These are phyloP conservation scores for Propsilocerus akamusi DNA, from an alignment of 1,140 invertebrate species.

Conservation along the genomic window DNA sequence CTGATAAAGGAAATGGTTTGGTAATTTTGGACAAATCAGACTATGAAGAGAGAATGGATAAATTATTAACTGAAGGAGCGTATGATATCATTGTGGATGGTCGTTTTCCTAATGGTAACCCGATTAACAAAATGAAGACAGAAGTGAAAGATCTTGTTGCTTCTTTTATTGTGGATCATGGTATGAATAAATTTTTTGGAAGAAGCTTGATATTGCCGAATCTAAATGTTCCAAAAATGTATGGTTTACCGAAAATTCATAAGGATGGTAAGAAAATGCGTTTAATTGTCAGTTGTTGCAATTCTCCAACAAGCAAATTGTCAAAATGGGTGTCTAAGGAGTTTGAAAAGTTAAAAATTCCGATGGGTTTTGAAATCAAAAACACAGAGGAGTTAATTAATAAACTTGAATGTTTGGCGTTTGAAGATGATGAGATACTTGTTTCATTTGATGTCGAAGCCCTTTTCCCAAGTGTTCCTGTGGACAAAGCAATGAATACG, in stretches of 20 bases:
- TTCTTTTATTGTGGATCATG: too few relatives aligned
- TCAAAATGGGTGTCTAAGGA: neutral
- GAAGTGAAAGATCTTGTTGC: too few relatives aligned
- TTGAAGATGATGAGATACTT: too few relatives aligned
- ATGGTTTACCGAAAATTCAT: conserved; percentile 3
- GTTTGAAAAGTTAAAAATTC: neutral
- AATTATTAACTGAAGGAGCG: neutral
- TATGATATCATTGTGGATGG: too few relatives aligned
- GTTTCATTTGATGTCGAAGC: too few relatives aligned
- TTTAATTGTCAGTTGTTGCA: neutral
- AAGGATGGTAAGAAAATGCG: neutral
- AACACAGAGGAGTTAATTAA: neutral
- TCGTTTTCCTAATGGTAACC: too few relatives aligned
- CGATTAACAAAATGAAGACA: neutral
- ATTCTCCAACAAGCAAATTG: neutral
- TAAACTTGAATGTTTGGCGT: neutral
- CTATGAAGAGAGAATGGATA: neutral
- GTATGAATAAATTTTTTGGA: too few relatives aligned
- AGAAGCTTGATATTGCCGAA: neutral
- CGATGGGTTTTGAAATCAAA: neutral
- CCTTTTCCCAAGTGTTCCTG: too few relatives aligned
- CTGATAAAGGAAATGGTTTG: conserved; percentile 2
- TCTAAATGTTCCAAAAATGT: neutral
- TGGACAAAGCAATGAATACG: neutral
- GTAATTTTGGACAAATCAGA: neutral